A percentile compares a stretch with the other conserved stretches of the same genome.
Evolutionary conservation across 2,888 invertebrate species (phyloP).

Genomic region (Leptopilina syphax): DNA sequence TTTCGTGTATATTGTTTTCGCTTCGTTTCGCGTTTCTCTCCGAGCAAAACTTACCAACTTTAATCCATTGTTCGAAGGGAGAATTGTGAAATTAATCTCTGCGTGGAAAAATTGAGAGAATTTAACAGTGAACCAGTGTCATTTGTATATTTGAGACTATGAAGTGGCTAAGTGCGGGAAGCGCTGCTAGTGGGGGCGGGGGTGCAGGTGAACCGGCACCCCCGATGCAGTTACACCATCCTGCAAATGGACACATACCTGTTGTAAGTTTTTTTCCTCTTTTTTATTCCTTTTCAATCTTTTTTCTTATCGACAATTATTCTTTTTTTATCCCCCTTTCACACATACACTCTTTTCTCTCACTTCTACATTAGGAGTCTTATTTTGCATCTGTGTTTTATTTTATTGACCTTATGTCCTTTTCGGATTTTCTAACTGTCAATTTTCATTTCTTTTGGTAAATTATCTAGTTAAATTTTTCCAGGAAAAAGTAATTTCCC

Average conservation of each 20-base stretch:
- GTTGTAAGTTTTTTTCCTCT: constrained; percentile 63
- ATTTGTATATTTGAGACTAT: constrained; percentile 55
- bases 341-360: neutral
- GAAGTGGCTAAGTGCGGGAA: constrained; percentile 76
- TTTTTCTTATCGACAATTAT: constrained; percentile 31
- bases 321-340: constrained; percentile 34
- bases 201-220: constrained; percentile 83
- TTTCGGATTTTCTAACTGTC: neutral
- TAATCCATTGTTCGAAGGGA: neutral
- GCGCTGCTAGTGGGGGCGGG: constrained; percentile 77
- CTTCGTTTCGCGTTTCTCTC: neutral
- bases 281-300: neutral
- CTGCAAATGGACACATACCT: constrained; percentile 75
- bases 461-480: too few relatives aligned
- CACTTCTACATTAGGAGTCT: neutral
- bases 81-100: neutral
- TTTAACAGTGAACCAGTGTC: constrained; percentile 5
- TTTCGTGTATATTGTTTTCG: neutral
- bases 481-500: too few relatives aligned
- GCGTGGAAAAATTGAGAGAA: constrained; percentile 36
- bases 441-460: too few relatives aligned
- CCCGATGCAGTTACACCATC: constrained; percentile 75
- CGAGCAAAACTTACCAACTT: too few relatives aligned
- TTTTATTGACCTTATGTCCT: too few relatives aligned
- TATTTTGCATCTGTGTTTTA: too few relatives aligned